These are phyloP conservation scores for Anneissia japonica DNA, from an alignment of 35 echinoderm and acorn worm genomes.

Conservation along the genomic window DNA sequence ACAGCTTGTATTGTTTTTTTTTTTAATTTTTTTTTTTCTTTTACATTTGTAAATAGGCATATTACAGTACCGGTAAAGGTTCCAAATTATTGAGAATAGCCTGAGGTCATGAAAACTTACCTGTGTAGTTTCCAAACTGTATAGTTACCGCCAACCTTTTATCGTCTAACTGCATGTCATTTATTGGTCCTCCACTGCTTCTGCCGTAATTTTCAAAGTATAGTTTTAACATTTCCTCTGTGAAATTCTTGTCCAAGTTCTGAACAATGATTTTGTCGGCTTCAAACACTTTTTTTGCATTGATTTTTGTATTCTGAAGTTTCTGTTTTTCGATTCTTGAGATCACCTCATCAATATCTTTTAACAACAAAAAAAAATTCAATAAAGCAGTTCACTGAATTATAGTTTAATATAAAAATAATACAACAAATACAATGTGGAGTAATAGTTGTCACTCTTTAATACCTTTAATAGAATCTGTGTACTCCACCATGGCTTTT, in stretches of 20 bases:
- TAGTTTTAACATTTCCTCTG: constrained; percentile 6
- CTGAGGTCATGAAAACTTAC: too few species aligned
- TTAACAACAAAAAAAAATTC: constrained; percentile 3
- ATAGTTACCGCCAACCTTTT: constrained; percentile 1
- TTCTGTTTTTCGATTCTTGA: not conserved
- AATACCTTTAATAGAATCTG: not conserved
- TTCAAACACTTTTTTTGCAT: constrained; percentile 9
- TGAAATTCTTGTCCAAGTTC: not conserved
- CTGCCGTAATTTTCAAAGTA: constrained; percentile 38
- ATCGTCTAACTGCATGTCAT: constrained; percentile 2
- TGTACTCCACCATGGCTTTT: not conserved
- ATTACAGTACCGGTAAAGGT: too few species aligned
- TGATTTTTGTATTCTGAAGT: not conserved
- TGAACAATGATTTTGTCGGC: constrained; percentile 19
- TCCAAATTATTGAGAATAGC: too few species aligned
- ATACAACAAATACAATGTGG: too few species aligned
- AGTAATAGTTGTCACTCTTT: too few species aligned
- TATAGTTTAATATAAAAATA: too few species aligned
- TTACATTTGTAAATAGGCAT: too few species aligned
- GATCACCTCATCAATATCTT: not conserved
- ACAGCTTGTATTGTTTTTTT: too few species aligned
- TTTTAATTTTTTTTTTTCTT: too few species aligned
- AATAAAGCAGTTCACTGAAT: too few species aligned
- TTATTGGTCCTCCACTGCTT: constrained; percentile 32
- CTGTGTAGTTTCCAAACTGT: constrained; percentile 30